Conservation (phyloP, 2,113 vertebrate species). For the Scomber scombrus region DNA sequence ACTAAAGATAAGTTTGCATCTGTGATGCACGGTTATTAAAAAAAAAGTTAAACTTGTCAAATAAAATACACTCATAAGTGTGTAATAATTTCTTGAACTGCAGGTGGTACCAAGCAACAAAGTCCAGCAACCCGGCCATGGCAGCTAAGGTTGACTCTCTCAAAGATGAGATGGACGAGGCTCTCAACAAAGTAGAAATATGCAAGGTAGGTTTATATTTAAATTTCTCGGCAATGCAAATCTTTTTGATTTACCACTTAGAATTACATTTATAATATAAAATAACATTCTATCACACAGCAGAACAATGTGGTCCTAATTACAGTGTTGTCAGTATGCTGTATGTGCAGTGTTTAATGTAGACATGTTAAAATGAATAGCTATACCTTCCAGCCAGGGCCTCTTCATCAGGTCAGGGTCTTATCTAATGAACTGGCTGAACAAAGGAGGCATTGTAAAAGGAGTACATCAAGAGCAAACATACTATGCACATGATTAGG, state of each 20-base stretch:
- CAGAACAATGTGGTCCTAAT: not conserved
- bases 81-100: not conserved
- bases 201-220: conserved; percentile 80
- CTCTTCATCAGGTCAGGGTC: conserved; percentile 36
- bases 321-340: not conserved
- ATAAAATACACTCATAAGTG: not conserved
- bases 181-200: conserved; percentile 95
- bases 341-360: not conserved
- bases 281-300: not conserved
- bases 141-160: conserved; percentile 93
- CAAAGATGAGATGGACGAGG: conserved; percentile 98
- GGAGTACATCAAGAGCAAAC: conserved; percentile 8
- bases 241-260: not conserved
- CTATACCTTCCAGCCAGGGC: conserved; percentile 28
- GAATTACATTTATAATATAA: not conserved
- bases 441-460: conserved; percentile 60
- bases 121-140: conserved; percentile 92
- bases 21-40: too few species aligned
- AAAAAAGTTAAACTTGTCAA: not conserved
- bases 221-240: not conserved
- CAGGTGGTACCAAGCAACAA: conserved; percentile 93
- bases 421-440: conserved; percentile 35
- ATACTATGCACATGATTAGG: conserved; percentile 13
- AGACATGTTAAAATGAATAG: not conserved
- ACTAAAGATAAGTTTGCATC: too few species aligned